These are phyloP conservation scores for Micrasema longulum DNA, from an alignment of 1,140 invertebrate species.

Conservation along the genomic window DNA sequence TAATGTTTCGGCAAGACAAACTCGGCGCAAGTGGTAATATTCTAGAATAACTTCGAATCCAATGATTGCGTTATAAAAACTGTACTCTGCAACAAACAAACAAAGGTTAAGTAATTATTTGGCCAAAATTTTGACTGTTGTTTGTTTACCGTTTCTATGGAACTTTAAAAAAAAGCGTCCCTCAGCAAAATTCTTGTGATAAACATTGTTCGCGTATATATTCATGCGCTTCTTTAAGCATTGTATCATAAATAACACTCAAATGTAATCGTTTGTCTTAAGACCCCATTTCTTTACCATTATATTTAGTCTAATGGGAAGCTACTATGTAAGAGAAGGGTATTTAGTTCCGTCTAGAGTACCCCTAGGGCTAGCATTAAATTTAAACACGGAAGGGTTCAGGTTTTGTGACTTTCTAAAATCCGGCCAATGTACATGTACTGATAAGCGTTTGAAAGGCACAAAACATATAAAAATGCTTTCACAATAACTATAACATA, in stretches of 20 bases:
- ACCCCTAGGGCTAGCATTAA: slow-evolving; percentile 7
- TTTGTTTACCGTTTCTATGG: too few relatives aligned
- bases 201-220: too few relatives aligned
- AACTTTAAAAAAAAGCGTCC: too few relatives aligned
- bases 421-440: background rate
- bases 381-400: background rate
- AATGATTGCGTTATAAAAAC: too few relatives aligned
- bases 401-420: slow-evolving; percentile 12
- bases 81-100: too few relatives aligned
- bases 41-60: too few relatives aligned
- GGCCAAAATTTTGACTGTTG: too few relatives aligned
- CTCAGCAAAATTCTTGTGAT: too few relatives aligned
- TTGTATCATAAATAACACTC: background rate
- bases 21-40: too few relatives aligned
- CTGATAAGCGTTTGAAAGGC: slow-evolving; percentile 5
- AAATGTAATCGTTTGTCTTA: slow-evolving; percentile 1
- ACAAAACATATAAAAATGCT: background rate
- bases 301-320: background rate
- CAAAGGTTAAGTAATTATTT: too few relatives aligned
- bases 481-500: background rate
- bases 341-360: slow-evolving; percentile 11
- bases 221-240: too few relatives aligned
- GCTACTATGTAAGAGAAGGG: background rate
- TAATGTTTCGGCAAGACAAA: too few relatives aligned
- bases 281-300: slow-evolving; percentile 5